phyloP scores from a whole-genome alignment of 2,797 vertebrate genomes.

The Knipowitschia caucasica region DNA sequence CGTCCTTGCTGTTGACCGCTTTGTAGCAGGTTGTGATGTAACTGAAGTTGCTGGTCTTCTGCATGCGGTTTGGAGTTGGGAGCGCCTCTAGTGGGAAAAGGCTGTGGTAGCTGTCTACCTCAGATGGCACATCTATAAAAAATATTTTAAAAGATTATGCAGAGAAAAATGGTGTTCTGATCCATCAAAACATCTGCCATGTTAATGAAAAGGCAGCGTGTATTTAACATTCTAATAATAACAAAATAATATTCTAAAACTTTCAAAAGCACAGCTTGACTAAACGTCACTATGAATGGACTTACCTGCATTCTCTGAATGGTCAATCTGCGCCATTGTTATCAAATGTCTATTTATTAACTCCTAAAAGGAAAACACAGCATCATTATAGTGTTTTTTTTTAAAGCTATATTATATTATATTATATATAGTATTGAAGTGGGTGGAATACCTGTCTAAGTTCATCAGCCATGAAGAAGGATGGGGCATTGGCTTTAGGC shows the following conservation, averaged over 20 bases:
- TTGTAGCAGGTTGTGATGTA: conserved; percentile 99
- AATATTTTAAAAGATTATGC: neutral
- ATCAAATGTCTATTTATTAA: conserved; percentile 98
- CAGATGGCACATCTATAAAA: conserved; percentile 87
- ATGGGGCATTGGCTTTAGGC: conserved; percentile 98
- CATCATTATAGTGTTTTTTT: too few relatives aligned
- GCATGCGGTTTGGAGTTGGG: conserved; percentile 93
- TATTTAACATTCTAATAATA: too few relatives aligned
- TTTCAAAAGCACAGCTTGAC: too few relatives aligned
- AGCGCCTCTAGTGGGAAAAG: conserved; percentile 95
- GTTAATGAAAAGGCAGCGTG: neutral
- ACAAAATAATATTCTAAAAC: too few relatives aligned
- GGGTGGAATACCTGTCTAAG: conserved; percentile 87
- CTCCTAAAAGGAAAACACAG: conserved; percentile 75
- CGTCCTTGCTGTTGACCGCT: conserved; percentile 98
- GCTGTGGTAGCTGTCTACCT: conserved; percentile 99
- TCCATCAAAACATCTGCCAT: neutral
- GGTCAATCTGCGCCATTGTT: conserved; percentile 99
- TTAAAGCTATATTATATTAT: too few relatives aligned
- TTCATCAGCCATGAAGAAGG: conserved; percentile 98
- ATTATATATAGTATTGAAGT: neutral
- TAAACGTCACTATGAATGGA: neutral
- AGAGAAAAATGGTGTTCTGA: neutral
- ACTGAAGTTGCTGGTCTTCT: conserved; percentile 99
- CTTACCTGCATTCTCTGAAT: conserved; percentile 95